A percentile compares a stretch with the other conserved stretches of the same genome.
phyloP scores from a whole-genome alignment of 2,113 vertebrate genomes.

The Arothron firmamentum region DNA sequence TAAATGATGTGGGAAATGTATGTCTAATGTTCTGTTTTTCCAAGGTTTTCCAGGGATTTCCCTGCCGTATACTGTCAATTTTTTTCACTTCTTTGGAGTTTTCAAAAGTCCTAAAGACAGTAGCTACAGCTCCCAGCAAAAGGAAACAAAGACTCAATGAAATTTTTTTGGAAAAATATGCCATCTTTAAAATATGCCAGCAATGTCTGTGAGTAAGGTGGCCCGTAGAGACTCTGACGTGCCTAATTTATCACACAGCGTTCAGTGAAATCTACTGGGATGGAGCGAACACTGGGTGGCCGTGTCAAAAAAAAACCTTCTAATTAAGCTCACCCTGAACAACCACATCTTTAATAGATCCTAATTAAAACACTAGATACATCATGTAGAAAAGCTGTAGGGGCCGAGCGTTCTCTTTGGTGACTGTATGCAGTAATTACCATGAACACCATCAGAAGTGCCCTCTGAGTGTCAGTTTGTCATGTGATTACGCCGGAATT shows the following conservation, averaged over 20 bases:
- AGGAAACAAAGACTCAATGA: too few species aligned
- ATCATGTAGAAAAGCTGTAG: slow-evolving; percentile 14
- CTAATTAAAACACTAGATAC: slow-evolving; percentile 22
- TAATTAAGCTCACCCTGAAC: slow-evolving; percentile 6
- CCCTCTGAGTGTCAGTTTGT: slow-evolving; percentile 14
- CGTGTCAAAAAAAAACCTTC: not conserved
- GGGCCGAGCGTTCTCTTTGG: slow-evolving; percentile 3
- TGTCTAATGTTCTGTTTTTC: too few species aligned
- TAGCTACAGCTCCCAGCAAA: too few species aligned
- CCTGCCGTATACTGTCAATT: too few species aligned
- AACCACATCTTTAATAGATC: slow-evolving; percentile 9
- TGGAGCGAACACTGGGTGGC: not conserved
- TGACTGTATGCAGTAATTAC: slow-evolving; percentile 25
- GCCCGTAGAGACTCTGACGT: not conserved
- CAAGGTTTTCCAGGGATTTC: too few species aligned
- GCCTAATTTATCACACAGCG: not conserved
- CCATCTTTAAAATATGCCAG: not conserved
- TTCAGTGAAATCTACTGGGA: not conserved
- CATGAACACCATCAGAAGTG: not conserved
- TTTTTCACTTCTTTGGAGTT: too few species aligned
- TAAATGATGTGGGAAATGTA: too few species aligned
- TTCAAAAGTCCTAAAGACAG: too few species aligned
- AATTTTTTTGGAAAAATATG: not conserved
- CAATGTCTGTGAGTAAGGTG: not conserved
- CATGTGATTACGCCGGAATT: slow-evolving; percentile 16